A percentile compares a stretch with the other conserved stretches of the same genome.
Conservation (phyloP, 2,888 invertebrate species). For the Pollenia labialis region DNA sequence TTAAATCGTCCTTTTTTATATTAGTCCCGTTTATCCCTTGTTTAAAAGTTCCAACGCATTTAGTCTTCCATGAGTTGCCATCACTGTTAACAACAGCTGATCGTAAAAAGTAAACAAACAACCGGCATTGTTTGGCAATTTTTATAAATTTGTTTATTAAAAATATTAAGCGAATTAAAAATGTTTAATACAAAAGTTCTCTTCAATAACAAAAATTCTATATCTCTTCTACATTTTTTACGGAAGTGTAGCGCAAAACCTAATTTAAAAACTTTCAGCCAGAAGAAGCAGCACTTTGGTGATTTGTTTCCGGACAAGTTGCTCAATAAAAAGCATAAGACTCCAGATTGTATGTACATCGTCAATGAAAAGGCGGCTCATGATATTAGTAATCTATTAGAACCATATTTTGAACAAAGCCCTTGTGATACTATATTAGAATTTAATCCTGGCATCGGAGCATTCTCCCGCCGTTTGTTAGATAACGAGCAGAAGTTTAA, state of each 20-base stretch:
- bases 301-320: constrained; percentile 79
- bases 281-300: constrained; percentile 68
- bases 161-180: not conserved
- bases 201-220: not conserved
- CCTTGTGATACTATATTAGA: constrained; percentile 84
- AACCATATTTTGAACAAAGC: constrained; percentile 76
- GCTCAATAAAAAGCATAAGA: constrained; percentile 79
- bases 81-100: not conserved
- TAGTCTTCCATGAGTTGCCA: too few species aligned
- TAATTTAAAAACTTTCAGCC: constrained; percentile 31
- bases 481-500: constrained; percentile 84
- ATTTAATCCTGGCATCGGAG: constrained; percentile 89
- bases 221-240: not conserved
- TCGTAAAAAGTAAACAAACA: constrained; percentile 9
- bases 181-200: constrained; percentile 54
- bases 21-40: too few species aligned
- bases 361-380: constrained; percentile 78
- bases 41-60: too few species aligned
- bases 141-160: not conserved
- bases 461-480: constrained; percentile 86
- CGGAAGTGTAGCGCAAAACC: constrained; percentile 48
- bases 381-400: constrained; percentile 77
- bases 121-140: not conserved
- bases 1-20: too few species aligned
- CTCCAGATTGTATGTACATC: constrained; percentile 79